These are phyloP conservation scores for Agapostemon virescens DNA, from an alignment of 2,888 invertebrate genomes.

Conservation along the genomic window DNA sequence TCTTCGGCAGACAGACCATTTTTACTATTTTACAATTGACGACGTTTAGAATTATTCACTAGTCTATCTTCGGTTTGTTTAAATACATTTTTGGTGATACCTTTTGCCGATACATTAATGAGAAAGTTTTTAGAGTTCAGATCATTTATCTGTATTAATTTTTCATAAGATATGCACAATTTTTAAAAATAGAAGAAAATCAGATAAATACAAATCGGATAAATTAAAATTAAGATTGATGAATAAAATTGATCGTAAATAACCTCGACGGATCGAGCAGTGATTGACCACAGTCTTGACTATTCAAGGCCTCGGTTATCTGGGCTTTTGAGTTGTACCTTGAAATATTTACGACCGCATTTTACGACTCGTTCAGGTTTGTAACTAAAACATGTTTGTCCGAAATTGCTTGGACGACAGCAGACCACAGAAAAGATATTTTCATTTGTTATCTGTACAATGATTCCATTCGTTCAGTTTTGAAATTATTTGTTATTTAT, in stretches of 20 bases:
- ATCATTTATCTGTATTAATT: too few relatives aligned
- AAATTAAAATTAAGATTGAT: not conserved
- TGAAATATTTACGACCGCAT: not conserved
- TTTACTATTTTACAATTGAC: too few relatives aligned
- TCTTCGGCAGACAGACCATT: too few relatives aligned
- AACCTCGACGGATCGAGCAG: not conserved
- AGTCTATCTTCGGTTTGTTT: too few relatives aligned
- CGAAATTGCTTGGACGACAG: not conserved
- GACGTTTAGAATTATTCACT: too few relatives aligned
- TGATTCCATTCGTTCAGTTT: not conserved
- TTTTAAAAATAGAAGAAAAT: too few relatives aligned
- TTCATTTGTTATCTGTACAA: not conserved
- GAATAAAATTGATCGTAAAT: conserved; percentile 2
- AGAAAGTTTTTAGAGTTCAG: too few relatives aligned
- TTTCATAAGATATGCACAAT: too few relatives aligned
- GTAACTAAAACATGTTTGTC: not conserved
- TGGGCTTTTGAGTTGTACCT: not conserved
- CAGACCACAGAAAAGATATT: not conserved
- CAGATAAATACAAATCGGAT: too few relatives aligned
- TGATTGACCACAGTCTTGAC: not conserved
- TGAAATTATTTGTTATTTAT: not conserved
- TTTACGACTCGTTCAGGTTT: conserved; percentile 5
- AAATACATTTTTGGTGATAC: too few relatives aligned
- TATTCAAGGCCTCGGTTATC: not conserved
- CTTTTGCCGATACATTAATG: too few relatives aligned